phyloP scores from a whole-genome alignment of 2,888 invertebrate species.

The Alviniconcha strummeri region DNA sequence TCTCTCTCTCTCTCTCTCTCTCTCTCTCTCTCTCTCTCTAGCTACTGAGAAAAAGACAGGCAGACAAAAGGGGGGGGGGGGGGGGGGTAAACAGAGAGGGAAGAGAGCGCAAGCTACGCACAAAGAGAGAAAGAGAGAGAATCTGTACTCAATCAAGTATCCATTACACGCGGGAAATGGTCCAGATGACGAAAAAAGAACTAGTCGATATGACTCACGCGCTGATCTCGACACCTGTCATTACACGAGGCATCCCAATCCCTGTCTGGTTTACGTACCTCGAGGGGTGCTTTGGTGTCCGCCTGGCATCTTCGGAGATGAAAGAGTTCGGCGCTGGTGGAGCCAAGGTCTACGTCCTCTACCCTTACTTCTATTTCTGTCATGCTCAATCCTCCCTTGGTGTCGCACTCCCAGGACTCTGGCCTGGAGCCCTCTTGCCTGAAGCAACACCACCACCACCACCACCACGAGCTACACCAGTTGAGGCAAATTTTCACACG shows the following conservation, averaged over 20 bases:
- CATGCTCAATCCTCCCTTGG: slow-evolving; percentile 8
- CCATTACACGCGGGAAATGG: background rate
- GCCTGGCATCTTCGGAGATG: slow-evolving; percentile 18
- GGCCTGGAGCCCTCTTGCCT: background rate
- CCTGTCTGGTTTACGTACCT: slow-evolving; percentile 4
- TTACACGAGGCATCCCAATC: background rate
- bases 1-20: background rate
- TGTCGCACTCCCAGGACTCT: background rate
- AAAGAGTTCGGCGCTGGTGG: slow-evolving; percentile 30
- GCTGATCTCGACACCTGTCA: background rate
- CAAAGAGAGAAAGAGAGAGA: slow-evolving; percentile 18
- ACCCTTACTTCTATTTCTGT: slow-evolving; percentile 32
- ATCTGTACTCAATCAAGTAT: background rate
- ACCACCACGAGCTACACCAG: slow-evolving; percentile 1
- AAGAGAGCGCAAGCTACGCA: slow-evolving; percentile 13
- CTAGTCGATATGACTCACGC: background rate
- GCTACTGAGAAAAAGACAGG: background rate
- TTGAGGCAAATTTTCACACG: no score
- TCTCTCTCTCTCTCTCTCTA: background rate
- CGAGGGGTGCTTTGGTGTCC: background rate
- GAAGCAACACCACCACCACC: background rate
- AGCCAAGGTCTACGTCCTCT: slow-evolving; percentile 30
- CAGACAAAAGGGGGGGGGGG: background rate
- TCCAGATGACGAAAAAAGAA: background rate
- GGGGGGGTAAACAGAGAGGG: slow-evolving; percentile 29